These are phyloP conservation scores for Perizoma affinitatum DNA, from an alignment of 2,888 invertebrate genomes.

Conservation along the genomic window DNA sequence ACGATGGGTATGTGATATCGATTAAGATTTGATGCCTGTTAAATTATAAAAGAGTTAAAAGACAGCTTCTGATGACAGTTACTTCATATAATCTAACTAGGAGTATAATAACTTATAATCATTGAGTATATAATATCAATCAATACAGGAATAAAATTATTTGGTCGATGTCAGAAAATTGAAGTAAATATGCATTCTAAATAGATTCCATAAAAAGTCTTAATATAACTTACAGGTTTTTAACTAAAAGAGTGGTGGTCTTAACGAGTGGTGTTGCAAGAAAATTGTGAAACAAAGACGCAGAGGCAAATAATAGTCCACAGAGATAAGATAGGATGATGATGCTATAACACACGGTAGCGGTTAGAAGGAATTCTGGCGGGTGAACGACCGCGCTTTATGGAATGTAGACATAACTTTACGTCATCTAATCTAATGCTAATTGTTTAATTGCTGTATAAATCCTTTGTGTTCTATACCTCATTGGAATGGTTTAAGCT, in stretches of 20 bases:
- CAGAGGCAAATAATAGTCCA: slow-evolving; percentile 7
- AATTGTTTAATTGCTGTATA: slow-evolving; percentile 24
- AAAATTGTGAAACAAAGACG: slow-evolving; percentile 45
- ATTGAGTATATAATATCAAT: too few relatives aligned
- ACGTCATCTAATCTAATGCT: slow-evolving; percentile 31
- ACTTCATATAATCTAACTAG: too few relatives aligned
- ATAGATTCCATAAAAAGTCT: background rate
- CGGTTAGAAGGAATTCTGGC: slow-evolving; percentile 45
- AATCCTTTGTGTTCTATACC: background rate
- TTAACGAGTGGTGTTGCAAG: slow-evolving; percentile 40
- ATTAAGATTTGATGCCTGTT: background rate
- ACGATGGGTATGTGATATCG: slow-evolving; percentile 1
- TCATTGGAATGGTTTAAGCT: background rate
- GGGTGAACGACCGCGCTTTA: slow-evolving; percentile 59
- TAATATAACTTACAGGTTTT: background rate
- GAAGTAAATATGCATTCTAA: slow-evolving; percentile 3
- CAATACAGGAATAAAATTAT: too few relatives aligned
- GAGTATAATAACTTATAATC: too few relatives aligned
- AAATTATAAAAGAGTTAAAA: background rate
- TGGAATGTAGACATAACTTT: slow-evolving; percentile 47
- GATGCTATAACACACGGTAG: slow-evolving; percentile 46
- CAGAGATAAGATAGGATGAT: slow-evolving; percentile 54
- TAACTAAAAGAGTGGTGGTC: background rate
- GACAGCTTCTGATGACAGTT: too few relatives aligned
- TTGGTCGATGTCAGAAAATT: background rate